Conservation (phyloP, 2,113 vertebrate genomes). For the Cariama cristata region DNA sequence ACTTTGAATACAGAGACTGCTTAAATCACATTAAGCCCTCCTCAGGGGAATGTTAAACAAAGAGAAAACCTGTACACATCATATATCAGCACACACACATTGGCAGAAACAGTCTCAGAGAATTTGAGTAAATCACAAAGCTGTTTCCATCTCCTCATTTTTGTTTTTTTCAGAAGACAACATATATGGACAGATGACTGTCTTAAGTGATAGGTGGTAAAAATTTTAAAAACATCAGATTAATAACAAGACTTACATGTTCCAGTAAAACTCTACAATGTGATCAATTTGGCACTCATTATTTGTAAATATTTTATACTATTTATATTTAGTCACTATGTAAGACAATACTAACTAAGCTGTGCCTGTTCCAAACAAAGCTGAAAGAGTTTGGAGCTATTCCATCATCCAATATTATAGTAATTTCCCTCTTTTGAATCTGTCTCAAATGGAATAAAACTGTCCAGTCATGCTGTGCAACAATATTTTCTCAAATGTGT, state of each 20-base stretch:
- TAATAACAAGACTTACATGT: not conserved
- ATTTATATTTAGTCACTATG: constrained; percentile 16
- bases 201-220: not conserved
- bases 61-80: constrained; percentile 23
- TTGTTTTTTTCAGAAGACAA: not conserved
- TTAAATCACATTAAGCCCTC: constrained; percentile 3
- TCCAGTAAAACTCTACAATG: constrained; percentile 5
- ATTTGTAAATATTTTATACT: constrained; percentile 46
- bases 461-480: not conserved
- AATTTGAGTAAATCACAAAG: constrained; percentile 42
- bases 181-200: not conserved
- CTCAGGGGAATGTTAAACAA: constrained; percentile 20
- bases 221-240: constrained; percentile 5
- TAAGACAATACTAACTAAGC: not conserved
- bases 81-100: constrained; percentile 34
- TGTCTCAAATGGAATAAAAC: constrained; percentile 20
- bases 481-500: constrained; percentile 40
- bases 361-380: constrained; percentile 14
- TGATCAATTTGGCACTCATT: not conserved
- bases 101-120: constrained; percentile 1
- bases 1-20: not conserved
- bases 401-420: constrained; percentile 37
- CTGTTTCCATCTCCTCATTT: not conserved
- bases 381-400: constrained; percentile 43
- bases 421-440: constrained; percentile 16